Percentiles rank a stretch among this genome's conserved stretches.
Conservation (phyloP, 2,888 invertebrate species). For the Ariolimax columbianus region DNA sequence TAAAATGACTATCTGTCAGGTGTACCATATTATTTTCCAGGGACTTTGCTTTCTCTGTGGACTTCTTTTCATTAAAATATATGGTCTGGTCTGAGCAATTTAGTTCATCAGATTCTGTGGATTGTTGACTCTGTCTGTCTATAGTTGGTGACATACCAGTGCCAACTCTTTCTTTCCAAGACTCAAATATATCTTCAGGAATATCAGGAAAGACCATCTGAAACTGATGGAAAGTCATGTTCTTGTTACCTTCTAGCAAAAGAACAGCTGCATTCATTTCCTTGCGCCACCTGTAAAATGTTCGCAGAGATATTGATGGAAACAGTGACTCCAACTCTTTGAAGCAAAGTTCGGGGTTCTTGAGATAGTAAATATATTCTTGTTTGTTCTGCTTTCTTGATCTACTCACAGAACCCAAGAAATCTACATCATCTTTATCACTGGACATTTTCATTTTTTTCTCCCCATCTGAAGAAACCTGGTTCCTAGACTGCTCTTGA, state of each 20-base stretch:
- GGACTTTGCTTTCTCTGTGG: background rate
- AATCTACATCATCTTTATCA: constrained; percentile 43
- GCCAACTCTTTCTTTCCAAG: constrained; percentile 51
- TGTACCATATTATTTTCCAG: background rate
- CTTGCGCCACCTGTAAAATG: constrained; percentile 59
- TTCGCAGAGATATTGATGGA: constrained; percentile 55
- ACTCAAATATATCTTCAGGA: constrained; percentile 54
- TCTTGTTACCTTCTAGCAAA: constrained; percentile 51
- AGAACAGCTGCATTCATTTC: constrained; percentile 55
- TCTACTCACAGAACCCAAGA: constrained; percentile 25
- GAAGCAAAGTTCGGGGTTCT: constrained; percentile 54
- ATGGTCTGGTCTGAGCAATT: background rate
- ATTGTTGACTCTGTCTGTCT: background rate
- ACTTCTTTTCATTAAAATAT: background rate
- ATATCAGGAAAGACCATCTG: constrained; percentile 55
- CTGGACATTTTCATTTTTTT: constrained; percentile 31
- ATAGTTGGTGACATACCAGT: background rate
- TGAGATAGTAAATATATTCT: constrained; percentile 55
- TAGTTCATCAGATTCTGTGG: background rate
- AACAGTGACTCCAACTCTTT: constrained; percentile 52
- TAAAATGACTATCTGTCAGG: background rate
- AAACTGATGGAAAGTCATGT: constrained; percentile 52
- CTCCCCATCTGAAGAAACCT: constrained; percentile 13
- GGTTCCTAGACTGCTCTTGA: background rate
- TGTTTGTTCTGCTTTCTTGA: constrained; percentile 54